Evolutionary conservation across 1,140 invertebrate genomes (phyloP).

Genomic region (Cydia amplana): DNA sequence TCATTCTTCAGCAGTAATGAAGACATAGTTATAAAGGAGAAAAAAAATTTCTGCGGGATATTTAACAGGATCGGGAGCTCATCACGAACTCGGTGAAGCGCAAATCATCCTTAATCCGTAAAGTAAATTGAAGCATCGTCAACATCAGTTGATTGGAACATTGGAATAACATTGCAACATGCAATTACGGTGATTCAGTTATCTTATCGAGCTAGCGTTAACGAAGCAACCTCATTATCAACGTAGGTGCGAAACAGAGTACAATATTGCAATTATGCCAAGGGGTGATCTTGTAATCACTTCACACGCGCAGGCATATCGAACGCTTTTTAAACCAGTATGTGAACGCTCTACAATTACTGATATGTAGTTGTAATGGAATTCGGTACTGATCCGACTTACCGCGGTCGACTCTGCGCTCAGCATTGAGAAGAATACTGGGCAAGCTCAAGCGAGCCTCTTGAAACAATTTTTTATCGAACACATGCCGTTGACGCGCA

Average conservation of each 20-base stretch:
- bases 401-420: background rate
- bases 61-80: background rate
- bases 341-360: background rate
- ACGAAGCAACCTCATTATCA: slow-evolving; percentile 5
- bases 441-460: background rate
- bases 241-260: slow-evolving; percentile 9
- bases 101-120: slow-evolving; percentile 11
- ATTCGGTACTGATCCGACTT: no score
- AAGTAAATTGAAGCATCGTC: slow-evolving; percentile 3
- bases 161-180: slow-evolving; percentile 5
- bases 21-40: background rate
- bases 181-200: slow-evolving; percentile 6
- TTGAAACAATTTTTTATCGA: background rate
- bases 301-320: background rate
- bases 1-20: no score
- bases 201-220: slow-evolving; percentile 12
- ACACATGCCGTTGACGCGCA: background rate
- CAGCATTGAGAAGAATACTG: background rate
- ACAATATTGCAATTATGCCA: slow-evolving; percentile 5
- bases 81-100: background rate
- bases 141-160: background rate
- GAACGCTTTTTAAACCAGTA: background rate
- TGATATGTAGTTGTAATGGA: no score
- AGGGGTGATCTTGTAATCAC: background rate
- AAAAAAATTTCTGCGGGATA: background rate